These are phyloP conservation scores for Drosophila lowei DNA, from an alignment of 1,140 invertebrate species.

Conservation along the genomic window DNA sequence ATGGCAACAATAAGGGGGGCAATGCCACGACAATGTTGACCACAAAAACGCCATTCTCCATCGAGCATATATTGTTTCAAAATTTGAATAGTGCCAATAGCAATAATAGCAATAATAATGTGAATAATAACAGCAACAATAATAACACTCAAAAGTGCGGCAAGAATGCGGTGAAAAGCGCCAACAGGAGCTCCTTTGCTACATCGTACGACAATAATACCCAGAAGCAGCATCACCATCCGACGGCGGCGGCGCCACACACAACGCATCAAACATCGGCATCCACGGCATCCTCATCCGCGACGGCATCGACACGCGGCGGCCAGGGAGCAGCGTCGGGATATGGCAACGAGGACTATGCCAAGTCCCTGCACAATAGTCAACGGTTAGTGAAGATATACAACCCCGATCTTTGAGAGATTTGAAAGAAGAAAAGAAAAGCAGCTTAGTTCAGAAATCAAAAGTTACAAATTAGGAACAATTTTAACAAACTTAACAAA, in stretches of 20 bases:
- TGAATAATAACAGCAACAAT: constrained; percentile 26
- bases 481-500: too few species aligned
- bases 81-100: constrained; percentile 74
- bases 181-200: constrained; percentile 27
- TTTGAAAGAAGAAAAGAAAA: too few species aligned
- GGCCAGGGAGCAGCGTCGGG: constrained; percentile 38
- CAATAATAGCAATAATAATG: constrained; percentile 47
- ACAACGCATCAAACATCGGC: constrained; percentile 26
- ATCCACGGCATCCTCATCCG: constrained; percentile 25
- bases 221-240: constrained; percentile 47
- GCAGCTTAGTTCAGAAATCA: too few species aligned
- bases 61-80: constrained; percentile 82
- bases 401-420: too few species aligned
- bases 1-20: constrained; percentile 27
- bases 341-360: constrained; percentile 60
- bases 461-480: too few species aligned
- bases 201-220: constrained; percentile 64
- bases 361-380: constrained; percentile 50
- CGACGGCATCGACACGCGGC: constrained; percentile 25
- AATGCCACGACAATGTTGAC: constrained; percentile 68
- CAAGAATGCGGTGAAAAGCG: constrained; percentile 50
- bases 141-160: constrained; percentile 51
- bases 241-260: constrained; percentile 12
- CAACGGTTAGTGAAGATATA: constrained; percentile 57
- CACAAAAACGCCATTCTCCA: constrained; percentile 82